Conservation (phyloP, 2,888 invertebrate species). For the Autographa gamma region DNA sequence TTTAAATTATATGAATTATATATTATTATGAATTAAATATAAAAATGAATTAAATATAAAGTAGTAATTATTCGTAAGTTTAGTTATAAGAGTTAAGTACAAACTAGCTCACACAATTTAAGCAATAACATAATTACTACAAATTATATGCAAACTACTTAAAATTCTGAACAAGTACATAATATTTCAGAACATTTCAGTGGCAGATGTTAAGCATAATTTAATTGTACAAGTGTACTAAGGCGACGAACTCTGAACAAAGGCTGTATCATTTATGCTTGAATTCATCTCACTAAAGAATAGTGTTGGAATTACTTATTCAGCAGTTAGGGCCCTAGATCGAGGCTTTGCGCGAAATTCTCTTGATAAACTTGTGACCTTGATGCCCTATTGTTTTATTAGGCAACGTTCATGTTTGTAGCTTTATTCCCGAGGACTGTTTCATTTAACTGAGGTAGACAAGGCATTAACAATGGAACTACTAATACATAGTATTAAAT, state of each 20-base stretch:
- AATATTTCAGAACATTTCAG: conserved; percentile 55
- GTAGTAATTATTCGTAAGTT: too few species aligned
- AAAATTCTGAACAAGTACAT: conserved; percentile 50
- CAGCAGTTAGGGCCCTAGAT: conserved; percentile 56
- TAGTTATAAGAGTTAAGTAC: too few species aligned
- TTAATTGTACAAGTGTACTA: conserved; percentile 52
- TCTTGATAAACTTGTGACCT: conserved; percentile 34
- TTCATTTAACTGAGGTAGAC: conserved; percentile 31
- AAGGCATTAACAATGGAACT: conserved; percentile 35
- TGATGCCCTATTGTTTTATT: conserved; percentile 37
- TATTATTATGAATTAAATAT: too few species aligned
- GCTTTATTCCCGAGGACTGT: conserved; percentile 31
- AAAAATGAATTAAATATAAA: too few species aligned
- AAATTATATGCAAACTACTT: conserved; percentile 36
- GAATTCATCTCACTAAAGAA: conserved; percentile 58
- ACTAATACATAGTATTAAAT: not conserved
- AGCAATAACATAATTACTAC: conserved; percentile 21
- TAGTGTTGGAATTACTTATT: conserved; percentile 60
- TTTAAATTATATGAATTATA: too few species aligned
- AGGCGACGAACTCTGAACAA: conserved; percentile 55
- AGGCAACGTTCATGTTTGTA: conserved; percentile 26
- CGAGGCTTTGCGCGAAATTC: conserved; percentile 42
- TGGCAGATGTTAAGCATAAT: conserved; percentile 59
- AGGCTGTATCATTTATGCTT: conserved; percentile 51
- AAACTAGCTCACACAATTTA: conserved; percentile 9